phyloP scores from a whole-genome alignment of 2,888 invertebrate species.

The Trichacis sp. region DNA sequence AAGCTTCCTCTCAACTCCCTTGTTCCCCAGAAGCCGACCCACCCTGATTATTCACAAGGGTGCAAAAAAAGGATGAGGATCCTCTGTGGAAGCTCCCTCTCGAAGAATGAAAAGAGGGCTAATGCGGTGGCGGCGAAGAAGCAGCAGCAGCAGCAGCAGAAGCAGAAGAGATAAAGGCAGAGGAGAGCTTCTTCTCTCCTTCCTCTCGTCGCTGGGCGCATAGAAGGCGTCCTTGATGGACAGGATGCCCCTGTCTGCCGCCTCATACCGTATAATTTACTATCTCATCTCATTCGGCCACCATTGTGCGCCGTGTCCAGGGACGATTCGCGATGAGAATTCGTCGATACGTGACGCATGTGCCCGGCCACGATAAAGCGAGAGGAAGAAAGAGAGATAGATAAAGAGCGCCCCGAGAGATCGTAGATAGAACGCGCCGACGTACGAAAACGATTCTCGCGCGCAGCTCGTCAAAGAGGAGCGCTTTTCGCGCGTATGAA shows the following conservation, averaged over 20 bases:
- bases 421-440: constrained; percentile 32
- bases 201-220: constrained; percentile 32
- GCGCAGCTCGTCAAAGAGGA: background rate
- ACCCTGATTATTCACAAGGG: background rate
- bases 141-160: background rate
- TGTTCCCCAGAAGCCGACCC: constrained; percentile 10
- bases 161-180: constrained; percentile 41
- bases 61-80: constrained; percentile 8
- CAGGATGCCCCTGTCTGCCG: constrained; percentile 60
- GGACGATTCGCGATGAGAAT: constrained; percentile 52
- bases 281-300: constrained; percentile 58
- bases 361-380: constrained; percentile 42
- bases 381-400: constrained; percentile 39
- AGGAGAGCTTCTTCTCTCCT: constrained; percentile 38
- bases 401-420: constrained; percentile 31
- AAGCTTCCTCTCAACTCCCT: no score
- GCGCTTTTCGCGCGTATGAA: constrained; percentile 1
- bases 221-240: constrained; percentile 62
- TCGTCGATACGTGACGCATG: constrained; percentile 37
- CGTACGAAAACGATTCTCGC: constrained; percentile 1
- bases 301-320: constrained; percentile 54
- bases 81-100: background rate
- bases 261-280: constrained; percentile 57
- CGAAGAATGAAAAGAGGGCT: constrained; percentile 11
- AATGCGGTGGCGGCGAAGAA: constrained; percentile 7